Conservation (phyloP, 2,113 vertebrate genomes). For the Callopanchax toddi region DNA sequence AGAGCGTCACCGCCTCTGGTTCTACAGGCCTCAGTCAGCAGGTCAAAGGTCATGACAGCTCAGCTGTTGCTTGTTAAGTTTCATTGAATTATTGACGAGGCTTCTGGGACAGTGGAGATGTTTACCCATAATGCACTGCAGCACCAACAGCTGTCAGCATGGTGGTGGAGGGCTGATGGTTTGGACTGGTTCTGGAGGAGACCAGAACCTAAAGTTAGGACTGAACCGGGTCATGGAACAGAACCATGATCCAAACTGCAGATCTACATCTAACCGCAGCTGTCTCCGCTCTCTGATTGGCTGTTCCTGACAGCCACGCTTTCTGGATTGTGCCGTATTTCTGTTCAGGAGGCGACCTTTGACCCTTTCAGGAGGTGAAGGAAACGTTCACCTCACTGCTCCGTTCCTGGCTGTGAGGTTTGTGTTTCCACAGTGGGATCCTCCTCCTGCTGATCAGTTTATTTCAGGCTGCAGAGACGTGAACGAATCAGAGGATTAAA, state of each 20-base stretch:
- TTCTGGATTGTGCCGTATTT: background rate
- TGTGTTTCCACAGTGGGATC: background rate
- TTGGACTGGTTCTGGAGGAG: too few species aligned
- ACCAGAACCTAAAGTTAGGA: too few species aligned
- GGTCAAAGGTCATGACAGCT: background rate
- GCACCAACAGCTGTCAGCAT: background rate
- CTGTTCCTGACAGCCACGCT: background rate
- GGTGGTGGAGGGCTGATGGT: too few species aligned
- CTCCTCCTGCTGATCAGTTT: background rate
- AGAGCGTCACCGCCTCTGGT: too few species aligned
- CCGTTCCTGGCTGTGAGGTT: background rate
- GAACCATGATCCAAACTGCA: too few species aligned
- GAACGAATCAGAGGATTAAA: conserved; percentile 30
- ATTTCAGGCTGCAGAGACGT: conserved; percentile 11
- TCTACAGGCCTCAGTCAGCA: background rate
- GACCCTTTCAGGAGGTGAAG: background rate
- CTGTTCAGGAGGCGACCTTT: background rate
- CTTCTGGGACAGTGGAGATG: too few species aligned
- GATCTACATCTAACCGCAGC: too few species aligned
- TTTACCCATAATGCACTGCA: background rate
- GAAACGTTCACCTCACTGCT: background rate
- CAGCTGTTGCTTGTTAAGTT: too few species aligned
- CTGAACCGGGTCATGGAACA: too few species aligned
- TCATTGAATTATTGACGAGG: too few species aligned
- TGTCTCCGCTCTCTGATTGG: conserved; percentile 8